Conservation (phyloP, 2,888 invertebrate species). For the Quadroppia sp. region DNA sequence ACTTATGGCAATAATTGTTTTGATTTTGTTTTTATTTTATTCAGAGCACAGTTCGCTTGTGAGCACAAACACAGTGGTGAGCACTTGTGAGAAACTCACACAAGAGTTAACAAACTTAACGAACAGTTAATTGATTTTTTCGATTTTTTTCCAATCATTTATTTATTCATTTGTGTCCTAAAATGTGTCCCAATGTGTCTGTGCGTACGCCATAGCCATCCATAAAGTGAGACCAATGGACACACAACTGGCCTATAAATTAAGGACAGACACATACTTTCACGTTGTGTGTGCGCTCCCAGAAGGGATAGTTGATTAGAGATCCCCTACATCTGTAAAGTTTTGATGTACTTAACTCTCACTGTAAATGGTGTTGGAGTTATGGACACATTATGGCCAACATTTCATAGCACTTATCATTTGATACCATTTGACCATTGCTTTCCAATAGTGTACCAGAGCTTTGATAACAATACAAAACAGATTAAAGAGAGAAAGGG, state of each 20-base stretch:
- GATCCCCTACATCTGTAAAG: constrained; percentile 11
- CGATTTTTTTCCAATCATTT: constrained; percentile 18
- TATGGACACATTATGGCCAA: neutral
- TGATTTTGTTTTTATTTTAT: neutral
- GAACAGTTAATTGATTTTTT: constrained; percentile 31
- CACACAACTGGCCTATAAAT: constrained; percentile 12
- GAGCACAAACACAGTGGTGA: neutral
- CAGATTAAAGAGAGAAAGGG: too few relatives aligned
- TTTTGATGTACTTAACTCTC: constrained; percentile 14
- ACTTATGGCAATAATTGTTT: too few relatives aligned
- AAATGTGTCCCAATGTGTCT: constrained; percentile 23
- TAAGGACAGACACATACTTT: constrained; percentile 19
- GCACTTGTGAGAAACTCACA: constrained; percentile 23
- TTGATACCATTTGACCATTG: constrained; percentile 3
- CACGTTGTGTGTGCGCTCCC: constrained; percentile 13
- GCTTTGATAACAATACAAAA: too few relatives aligned
- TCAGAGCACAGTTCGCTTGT: neutral
- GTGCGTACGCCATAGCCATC: neutral
- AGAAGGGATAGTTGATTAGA: constrained; percentile 19
- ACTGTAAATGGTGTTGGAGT: constrained; percentile 2
- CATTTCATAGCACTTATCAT: constrained; percentile 15
- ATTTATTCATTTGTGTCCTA: constrained; percentile 24
- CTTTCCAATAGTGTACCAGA: neutral
- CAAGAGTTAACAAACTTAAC: constrained; percentile 28
- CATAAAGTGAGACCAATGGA: neutral